Evolutionary conservation across 2,113 vertebrate species (phyloP).

Genomic region (Ibidorhyncha struthersii): DNA sequence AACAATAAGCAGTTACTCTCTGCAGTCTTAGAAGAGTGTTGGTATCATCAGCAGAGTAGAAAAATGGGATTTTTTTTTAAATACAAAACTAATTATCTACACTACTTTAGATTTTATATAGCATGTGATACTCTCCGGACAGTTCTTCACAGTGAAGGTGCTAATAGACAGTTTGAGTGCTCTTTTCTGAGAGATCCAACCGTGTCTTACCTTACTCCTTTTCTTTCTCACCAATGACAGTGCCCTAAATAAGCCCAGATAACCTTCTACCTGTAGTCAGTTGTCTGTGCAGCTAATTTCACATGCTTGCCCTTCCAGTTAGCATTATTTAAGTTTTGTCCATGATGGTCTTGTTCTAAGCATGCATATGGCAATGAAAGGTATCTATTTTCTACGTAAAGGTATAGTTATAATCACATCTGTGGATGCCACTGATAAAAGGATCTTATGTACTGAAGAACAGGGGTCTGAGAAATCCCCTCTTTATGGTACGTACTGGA

Average conservation of each 20-base stretch:
- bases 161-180: not conserved
- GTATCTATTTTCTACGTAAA: not conserved
- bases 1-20: not conserved
- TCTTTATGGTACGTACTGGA: not conserved
- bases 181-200: not conserved
- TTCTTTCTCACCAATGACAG: not conserved
- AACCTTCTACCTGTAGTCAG: not conserved
- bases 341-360: not conserved
- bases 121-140: not conserved
- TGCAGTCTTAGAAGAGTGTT: not conserved
- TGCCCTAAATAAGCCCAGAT: not conserved
- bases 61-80: not conserved
- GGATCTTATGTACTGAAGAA: not conserved
- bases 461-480: not conserved
- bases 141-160: not conserved
- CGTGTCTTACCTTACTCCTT: not conserved
- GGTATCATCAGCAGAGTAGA: not conserved
- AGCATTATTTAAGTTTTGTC: not conserved
- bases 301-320: not conserved
- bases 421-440: not conserved
- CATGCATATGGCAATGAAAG: not conserved
- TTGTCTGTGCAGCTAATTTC: not conserved
- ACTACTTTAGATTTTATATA: not conserved
- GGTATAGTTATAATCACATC: not conserved
- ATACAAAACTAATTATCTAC: not conserved